Base-by-base conservation (phyloP, 2,888 invertebrate species). In the Perizoma flavofasciatum region DNA sequence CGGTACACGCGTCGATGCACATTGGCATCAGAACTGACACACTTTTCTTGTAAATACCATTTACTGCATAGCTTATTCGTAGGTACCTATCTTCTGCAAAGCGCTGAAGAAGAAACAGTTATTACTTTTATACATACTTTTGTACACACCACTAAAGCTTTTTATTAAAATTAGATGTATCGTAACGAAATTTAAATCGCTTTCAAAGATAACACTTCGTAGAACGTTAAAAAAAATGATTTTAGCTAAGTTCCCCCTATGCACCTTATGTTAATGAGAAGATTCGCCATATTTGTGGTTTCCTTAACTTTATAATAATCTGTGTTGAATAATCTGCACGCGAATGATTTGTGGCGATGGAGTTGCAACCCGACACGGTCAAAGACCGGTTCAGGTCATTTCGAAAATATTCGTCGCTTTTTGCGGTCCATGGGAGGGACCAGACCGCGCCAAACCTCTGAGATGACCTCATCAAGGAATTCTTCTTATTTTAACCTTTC, bases 361-460 rank as follows among this genome's bases (percentile, higher is more conserved):
- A 79, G 74, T 74, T 78, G 82, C 81, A 83, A 79, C 78, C 78
- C 78, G 80, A 74, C 71, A 70, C 73, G 88, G 89, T 89, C 89
- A 88, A 87, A 85, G 88, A 91, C 91, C 91, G 91, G 89, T 89
- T 86, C 83, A 82, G 72, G 77, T 77, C 81, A 77, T 87, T 90
- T 86, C 79, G 86, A 83, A 86, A 85, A 86, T 83, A 83, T 88
- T 84, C 80, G 79, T 73, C 71, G 78, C 74, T 78, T 79, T 78
- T 75, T 76, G 74, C 80, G 47, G 22, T 6, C 51, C 43, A 71
- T 40, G 54, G 75, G 74, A 77, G 75, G 74, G 78, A 73, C 72
- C 74, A 67, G 71, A 64, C 49, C 71, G 70, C 65, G 70, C 64
- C 70, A 67, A 59, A 61, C 67, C 66, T 60, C 71, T 68, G 73